A percentile compares a stretch with the other conserved stretches of the same genome.
Evolutionary conservation across 2,888 invertebrate species (phyloP).

Genomic region (Sylvicola cinctus): DNA sequence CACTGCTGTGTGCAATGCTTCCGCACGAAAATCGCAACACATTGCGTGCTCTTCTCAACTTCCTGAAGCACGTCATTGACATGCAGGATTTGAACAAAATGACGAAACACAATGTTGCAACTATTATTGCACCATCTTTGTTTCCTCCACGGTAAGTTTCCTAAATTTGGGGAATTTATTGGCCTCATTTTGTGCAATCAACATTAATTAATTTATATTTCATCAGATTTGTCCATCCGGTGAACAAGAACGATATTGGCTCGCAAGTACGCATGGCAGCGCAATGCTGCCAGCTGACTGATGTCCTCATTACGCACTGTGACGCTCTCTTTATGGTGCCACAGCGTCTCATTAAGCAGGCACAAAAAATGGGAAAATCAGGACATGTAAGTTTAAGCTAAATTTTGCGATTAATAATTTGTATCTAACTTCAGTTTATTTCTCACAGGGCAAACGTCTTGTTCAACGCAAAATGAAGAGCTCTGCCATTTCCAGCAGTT

Average conservation of each 20-base stretch:
- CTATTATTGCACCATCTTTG: slow-evolving; percentile 88
- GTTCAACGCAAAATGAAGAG: no score
- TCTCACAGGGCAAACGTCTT: no score
- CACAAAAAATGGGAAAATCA: slow-evolving; percentile 26
- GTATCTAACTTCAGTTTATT: no score
- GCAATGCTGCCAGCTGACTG: slow-evolving; percentile 68
- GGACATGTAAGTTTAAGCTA: no score
- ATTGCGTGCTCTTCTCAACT: slow-evolving; percentile 53
- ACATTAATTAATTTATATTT: slow-evolving; percentile 1
- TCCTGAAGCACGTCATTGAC: slow-evolving; percentile 51
- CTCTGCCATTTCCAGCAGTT: no score
- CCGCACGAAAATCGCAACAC: slow-evolving; percentile 73
- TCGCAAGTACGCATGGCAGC: slow-evolving; percentile 71
- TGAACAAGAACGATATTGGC: slow-evolving; percentile 42
- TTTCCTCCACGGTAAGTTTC: slow-evolving; percentile 49
- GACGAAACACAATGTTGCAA: slow-evolving; percentile 80
- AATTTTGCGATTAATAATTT: no score
- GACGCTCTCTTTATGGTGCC: slow-evolving; percentile 66
- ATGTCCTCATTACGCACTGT: slow-evolving; percentile 57
- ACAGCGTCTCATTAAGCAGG: slow-evolving; percentile 41
- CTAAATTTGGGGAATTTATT: neutral
- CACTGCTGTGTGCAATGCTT: slow-evolving; percentile 49
- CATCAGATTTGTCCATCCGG: slow-evolving; percentile 27
- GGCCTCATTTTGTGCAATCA: neutral
- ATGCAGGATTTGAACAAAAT: slow-evolving; percentile 61